Evolutionary conservation across 92 coral and sea anemone genomes (phyloP), one percentile per base, ranked within the genome.

Genomic region (Micromussa lordhowensis): DNA sequence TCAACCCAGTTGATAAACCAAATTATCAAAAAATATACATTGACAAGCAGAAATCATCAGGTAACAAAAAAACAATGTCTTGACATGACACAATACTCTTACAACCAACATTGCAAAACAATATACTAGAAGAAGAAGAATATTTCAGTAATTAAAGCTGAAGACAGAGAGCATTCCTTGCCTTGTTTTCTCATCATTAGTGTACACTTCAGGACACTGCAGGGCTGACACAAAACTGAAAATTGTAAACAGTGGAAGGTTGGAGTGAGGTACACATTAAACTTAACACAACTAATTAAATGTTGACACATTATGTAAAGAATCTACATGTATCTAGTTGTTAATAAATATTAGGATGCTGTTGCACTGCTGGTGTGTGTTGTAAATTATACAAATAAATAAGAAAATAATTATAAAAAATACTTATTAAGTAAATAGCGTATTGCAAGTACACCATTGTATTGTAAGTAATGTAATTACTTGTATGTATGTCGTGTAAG

Each of bases 181-280:
- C 99, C 99, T 94, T 87, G 98, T 97, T 58, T 93, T 90, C 24
- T 97, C 99, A 90, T 97, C 99, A 70, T 97, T 97, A 34, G 92
- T 92, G 83, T 97, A 97, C 61, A 93, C 78, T 83, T 83, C 91
- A 72, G 98, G 95, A 28, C 78, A 90, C 34, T 93, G 97, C 48
- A 97, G 89, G 59, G 87, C 89, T 64, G 94, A 95, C 34, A 64
- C 36, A 82, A 97, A 97, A 81, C 99, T 97, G 74, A 21, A 93
- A 48, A 34, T 18, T 11, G 40, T 1, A 61, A 61, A 49, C 63
- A 66, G 12, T 11, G 26, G 21, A 15, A 49, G 22, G 70, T 26
- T 64, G 68, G 21, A 54, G 3, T 54, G 14, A 14, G 59, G 14
- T 13, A 68, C 48, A 72, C 13, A 17, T 17, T 19, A 38, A 24